These are phyloP conservation scores for Uloborus diversus DNA, from an alignment of 1,140 invertebrate genomes.

Conservation along the genomic window DNA sequence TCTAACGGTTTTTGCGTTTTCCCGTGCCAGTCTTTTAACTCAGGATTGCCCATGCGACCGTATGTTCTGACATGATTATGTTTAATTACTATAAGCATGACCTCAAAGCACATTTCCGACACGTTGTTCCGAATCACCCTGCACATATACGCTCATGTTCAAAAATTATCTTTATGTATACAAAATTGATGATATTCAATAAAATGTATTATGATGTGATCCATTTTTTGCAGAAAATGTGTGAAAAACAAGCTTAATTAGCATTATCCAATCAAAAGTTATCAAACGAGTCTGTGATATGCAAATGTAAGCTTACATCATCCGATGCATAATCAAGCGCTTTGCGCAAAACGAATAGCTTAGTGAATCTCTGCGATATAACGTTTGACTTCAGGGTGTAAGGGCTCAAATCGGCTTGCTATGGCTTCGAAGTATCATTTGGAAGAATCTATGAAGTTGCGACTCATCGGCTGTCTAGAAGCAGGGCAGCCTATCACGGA, in stretches of 20 bases:
- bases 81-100: no score
- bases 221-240: not conserved
- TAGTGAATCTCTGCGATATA: not conserved
- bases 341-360: not conserved
- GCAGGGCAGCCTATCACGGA: not conserved
- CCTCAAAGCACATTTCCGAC: no score
- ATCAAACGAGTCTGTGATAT: not conserved
- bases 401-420: not conserved
- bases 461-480: not conserved
- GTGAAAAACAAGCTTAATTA: not conserved
- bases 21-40: no score
- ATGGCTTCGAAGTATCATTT: not conserved
- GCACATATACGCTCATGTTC: not conserved
- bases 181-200: not conserved
- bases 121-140: no score
- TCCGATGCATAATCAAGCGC: not conserved
- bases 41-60: no score
- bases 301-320: not conserved
- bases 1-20: no score
- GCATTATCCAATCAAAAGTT: not conserved
- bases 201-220: not conserved
- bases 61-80: no score
- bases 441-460: not conserved
- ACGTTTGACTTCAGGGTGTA: not conserved
- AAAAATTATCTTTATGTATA: not conserved